Evolutionary conservation across 1,140 invertebrate species (phyloP).

Genomic region (Conopomorpha cramerella): DNA sequence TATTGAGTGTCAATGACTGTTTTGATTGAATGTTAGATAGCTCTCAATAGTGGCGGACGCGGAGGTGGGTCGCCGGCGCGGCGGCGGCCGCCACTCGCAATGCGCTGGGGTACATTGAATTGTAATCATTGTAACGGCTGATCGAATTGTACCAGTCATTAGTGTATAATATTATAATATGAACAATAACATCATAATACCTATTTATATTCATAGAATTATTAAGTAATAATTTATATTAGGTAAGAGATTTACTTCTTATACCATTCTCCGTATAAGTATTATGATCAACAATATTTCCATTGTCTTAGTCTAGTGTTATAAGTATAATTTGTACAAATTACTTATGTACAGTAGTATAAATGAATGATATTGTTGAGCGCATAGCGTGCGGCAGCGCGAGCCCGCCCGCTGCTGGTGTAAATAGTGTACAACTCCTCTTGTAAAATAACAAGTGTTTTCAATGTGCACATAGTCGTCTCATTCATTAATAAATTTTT

Average conservation of each 20-base stretch:
- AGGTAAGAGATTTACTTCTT: slow-evolving; percentile 51
- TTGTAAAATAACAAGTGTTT: slow-evolving; percentile 54
- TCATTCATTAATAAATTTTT: slow-evolving; percentile 61
- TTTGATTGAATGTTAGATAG: too few relatives aligned
- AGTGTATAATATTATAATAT: slow-evolving; percentile 30
- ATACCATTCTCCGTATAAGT: slow-evolving; percentile 53
- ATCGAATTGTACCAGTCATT: slow-evolving; percentile 46
- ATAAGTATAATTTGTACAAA: slow-evolving; percentile 49
- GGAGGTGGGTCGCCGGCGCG: too few relatives aligned
- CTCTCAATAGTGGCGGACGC: too few relatives aligned
- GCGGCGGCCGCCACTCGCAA: slow-evolving; percentile 6
- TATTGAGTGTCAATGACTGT: too few relatives aligned
- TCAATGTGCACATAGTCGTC: slow-evolving; percentile 59
- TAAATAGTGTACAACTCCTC: slow-evolving; percentile 51
- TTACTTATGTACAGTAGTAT: slow-evolving; percentile 52
- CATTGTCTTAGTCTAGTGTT: slow-evolving; percentile 46
- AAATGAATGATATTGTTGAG: slow-evolving; percentile 15
- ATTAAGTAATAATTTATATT: too few relatives aligned
- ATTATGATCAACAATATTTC: slow-evolving; percentile 54
- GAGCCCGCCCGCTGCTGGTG: slow-evolving; percentile 32
- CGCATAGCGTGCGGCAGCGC: slow-evolving; percentile 4
- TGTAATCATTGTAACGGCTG: too few relatives aligned
- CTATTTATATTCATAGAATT: too few relatives aligned
- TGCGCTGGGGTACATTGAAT: too few relatives aligned
- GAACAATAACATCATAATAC: too few relatives aligned